These are phyloP conservation scores for Syrista parreyssii DNA, from an alignment of 2,888 invertebrate genomes.

Conservation along the genomic window DNA sequence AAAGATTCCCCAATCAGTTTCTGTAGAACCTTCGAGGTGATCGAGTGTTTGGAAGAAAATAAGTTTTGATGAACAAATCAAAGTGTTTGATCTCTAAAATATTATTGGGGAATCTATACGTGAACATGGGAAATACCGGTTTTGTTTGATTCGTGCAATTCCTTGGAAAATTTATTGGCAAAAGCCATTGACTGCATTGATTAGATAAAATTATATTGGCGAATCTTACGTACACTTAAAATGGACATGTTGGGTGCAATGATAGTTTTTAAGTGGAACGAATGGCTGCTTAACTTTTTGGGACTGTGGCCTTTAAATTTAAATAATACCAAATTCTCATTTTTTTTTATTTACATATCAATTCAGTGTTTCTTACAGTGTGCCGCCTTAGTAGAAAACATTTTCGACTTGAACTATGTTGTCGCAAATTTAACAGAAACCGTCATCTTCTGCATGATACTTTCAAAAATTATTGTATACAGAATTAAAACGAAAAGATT, in stretches of 20 bases:
- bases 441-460: background rate
- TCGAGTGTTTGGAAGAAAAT: background rate
- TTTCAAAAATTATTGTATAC: background rate
- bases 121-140: background rate
- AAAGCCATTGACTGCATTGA: background rate
- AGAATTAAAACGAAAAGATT: background rate
- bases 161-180: background rate
- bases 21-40: background rate
- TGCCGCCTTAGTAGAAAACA: background rate
- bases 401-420: background rate
- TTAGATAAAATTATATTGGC: background rate
- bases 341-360: background rate
- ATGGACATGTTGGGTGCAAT: background rate
- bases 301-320: background rate
- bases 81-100: background rate
- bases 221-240: background rate
- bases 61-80: background rate
- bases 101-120: background rate
- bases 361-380: background rate
- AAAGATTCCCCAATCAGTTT: background rate
- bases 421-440: conserved; percentile 4
- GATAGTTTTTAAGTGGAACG: background rate
- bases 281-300: background rate
- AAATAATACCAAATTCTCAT: background rate
- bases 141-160: background rate